Evolutionary conservation across 2,888 invertebrate genomes (phyloP).

Genomic region (Prosapia bicincta): DNA sequence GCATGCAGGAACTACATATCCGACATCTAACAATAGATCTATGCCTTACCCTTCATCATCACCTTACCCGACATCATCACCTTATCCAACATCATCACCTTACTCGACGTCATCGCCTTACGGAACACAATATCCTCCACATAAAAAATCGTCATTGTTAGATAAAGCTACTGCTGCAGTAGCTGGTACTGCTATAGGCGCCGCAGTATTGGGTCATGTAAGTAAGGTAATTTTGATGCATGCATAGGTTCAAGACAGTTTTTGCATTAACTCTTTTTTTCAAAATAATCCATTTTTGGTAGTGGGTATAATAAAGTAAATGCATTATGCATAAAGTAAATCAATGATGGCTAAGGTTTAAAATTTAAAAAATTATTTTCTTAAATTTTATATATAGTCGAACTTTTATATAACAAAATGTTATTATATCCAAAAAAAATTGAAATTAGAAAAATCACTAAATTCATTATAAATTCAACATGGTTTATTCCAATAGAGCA

Average conservation of each 20-base stretch:
- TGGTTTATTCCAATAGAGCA: no score
- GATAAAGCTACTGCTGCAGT: constrained; percentile 18
- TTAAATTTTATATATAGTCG: no score
- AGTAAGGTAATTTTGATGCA: background rate
- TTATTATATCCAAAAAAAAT: no score
- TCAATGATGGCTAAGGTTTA: no score
- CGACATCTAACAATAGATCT: background rate
- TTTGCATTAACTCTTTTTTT: background rate
- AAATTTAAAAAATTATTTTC: no score
- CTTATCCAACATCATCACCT: background rate
- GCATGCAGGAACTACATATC: background rate
- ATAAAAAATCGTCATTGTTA: constrained; percentile 19
- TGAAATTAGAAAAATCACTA: no score
- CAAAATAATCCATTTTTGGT: no score
- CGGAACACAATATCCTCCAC: background rate
- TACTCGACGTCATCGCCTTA: background rate
- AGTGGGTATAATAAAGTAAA: no score
- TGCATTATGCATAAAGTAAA: no score
- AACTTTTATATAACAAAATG: no score
- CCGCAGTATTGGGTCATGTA: constrained; percentile 18
- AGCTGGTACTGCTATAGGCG: constrained; percentile 22
- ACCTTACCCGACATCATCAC: background rate
- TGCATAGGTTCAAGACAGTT: background rate
- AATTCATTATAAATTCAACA: no score
- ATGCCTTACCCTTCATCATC: background rate